These are phyloP conservation scores for Autographa pulchrina DNA, from an alignment of 2,888 invertebrate genomes.

Conservation along the genomic window DNA sequence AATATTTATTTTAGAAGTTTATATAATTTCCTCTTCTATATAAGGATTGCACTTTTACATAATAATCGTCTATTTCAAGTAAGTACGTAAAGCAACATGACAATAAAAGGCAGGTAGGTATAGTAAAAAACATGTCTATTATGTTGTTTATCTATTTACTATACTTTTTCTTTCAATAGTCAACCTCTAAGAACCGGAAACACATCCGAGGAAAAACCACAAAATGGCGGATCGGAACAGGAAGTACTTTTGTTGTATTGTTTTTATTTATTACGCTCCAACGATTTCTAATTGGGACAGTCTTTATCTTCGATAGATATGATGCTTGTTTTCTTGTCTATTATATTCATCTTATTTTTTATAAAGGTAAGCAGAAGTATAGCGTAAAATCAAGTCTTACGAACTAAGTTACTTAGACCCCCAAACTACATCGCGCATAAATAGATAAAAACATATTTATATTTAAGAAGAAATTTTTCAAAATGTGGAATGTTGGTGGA, in stretches of 20 bases:
- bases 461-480: no score
- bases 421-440: no score
- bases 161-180: slow-evolving; percentile 19
- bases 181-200: slow-evolving; percentile 51
- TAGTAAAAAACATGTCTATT: slow-evolving; percentile 1
- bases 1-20: no score
- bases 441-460: no score
- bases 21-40: no score
- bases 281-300: slow-evolving; percentile 32
- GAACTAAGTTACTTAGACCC: no score
- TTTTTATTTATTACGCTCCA: slow-evolving; percentile 55
- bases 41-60: no score
- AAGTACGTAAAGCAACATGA: no score
- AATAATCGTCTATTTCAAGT: no score
- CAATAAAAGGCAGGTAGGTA: no score
- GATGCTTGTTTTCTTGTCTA: not conserved
- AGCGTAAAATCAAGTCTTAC: not conserved
- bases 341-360: not conserved
- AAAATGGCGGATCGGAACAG: slow-evolving; percentile 55
- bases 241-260: slow-evolving; percentile 44
- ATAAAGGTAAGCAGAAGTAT: not conserved
- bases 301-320: slow-evolving; percentile 6
- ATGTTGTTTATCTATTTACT: not conserved
- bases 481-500: no score
- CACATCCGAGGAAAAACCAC: slow-evolving; percentile 34